Evolutionary conservation across 2,113 vertebrate species (phyloP).

Genomic region (Erinaceus europaeus): DNA sequence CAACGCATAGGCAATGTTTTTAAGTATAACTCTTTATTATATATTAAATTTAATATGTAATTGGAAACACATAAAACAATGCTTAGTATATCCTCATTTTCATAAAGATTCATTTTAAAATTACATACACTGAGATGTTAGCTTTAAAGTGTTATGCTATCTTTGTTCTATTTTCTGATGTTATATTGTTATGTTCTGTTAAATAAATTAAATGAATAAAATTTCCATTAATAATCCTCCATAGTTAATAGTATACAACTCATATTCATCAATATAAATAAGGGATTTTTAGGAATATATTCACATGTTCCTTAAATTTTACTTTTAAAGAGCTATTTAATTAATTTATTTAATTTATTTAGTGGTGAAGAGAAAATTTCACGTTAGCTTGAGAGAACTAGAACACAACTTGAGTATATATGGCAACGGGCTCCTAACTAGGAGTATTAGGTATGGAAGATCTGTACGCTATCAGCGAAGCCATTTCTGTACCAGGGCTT

Average conservation of each 20-base stretch:
- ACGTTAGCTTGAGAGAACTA: too few relatives aligned
- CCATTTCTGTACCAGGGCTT: too few relatives aligned
- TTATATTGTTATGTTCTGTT: background rate
- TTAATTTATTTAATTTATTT: too few relatives aligned
- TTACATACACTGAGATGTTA: background rate
- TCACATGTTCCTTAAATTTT: background rate
- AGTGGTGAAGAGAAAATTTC: too few relatives aligned
- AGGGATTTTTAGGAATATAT: background rate
- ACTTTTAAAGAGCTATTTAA: too few relatives aligned
- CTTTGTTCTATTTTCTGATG: background rate
- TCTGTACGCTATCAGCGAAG: too few relatives aligned
- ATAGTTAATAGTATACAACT: background rate
- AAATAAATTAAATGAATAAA: background rate
- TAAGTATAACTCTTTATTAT: background rate
- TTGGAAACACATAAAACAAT: background rate
- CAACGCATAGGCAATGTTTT: background rate
- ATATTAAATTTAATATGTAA: background rate
- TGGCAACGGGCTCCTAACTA: too few relatives aligned
- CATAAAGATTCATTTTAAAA: background rate
- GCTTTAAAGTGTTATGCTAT: too few relatives aligned
- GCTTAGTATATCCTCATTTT: background rate
- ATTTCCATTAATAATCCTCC: background rate
- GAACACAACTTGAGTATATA: too few relatives aligned
- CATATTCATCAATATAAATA: background rate
- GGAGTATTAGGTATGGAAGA: too few relatives aligned